phyloP scores from a whole-genome alignment of 1,140 invertebrate genomes.

The Drosophila oshimai region DNA sequence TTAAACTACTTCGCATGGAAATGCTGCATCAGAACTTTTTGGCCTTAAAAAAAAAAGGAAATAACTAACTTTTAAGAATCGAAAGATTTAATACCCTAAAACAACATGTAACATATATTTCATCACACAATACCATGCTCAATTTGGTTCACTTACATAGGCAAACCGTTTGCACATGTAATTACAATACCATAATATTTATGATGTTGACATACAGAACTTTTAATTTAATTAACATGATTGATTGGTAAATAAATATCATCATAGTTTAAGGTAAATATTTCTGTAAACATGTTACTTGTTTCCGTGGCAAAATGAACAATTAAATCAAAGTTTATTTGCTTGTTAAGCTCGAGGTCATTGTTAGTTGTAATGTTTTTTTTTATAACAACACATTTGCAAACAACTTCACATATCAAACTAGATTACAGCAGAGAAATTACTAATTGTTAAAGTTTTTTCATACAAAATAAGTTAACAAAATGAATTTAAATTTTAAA shows the following conservation, averaged over 20 bases:
- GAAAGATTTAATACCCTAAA: neutral
- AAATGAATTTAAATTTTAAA: too few species aligned
- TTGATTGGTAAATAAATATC: neutral
- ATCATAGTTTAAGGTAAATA: neutral
- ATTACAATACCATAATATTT: neutral
- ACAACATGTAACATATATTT: neutral
- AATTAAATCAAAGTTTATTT: neutral
- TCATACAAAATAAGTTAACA: too few species aligned
- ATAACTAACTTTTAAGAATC: neutral
- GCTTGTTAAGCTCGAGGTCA: too few species aligned
- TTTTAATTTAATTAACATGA: neutral
- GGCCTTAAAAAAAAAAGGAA: neutral
- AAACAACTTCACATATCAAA: too few species aligned
- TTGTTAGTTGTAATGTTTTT: too few species aligned
- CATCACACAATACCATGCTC: neutral
- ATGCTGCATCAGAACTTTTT: constrained; percentile 18
- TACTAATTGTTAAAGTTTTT: too few species aligned
- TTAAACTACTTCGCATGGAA: constrained; percentile 56
- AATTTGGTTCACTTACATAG: neutral
- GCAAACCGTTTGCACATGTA: neutral
- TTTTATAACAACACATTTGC: too few species aligned
- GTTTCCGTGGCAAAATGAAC: too few species aligned
- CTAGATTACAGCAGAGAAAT: too few species aligned
- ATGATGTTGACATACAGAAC: neutral
- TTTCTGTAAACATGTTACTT: too few species aligned